Evolutionary conservation across 2,113 vertebrate genomes (phyloP), one percentile per base, ranked within the genome.

Genomic region (Lophochroa leadbeateri): DNA sequence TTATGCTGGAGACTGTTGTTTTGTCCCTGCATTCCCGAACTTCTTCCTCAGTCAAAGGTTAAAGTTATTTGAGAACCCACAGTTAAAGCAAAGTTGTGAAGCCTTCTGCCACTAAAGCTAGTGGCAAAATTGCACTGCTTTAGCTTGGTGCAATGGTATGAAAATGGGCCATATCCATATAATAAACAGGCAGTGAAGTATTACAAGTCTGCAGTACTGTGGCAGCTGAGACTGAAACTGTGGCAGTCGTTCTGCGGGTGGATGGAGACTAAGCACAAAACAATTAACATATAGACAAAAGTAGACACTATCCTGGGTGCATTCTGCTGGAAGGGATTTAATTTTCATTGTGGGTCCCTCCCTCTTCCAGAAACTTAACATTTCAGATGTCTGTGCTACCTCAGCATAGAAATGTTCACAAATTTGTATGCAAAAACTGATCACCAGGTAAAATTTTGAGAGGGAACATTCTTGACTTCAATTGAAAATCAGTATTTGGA

Each of bases 1-100:
- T 84, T 90, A 83, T 74, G 61, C 85, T 94, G 89, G 77, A 94
- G 95, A 90, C 96, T 93, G 95, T 92, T 95, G 85, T 88, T 96
- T 74, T 82, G 64, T 91, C 92, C 97, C 94, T 97, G 93, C 92
- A 52, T 87, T 90, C 90, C 86, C 93, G 75, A 97, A 97, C 65
- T 92, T 81, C 94, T 96, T 97, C 95, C 78, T 93, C 55, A 94
- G 94, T 91, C 81, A 96, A 94, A 96, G 88, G 82, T 88, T 82
- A 88, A 64, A 74, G 50, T 65, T 33, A 71, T 96, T 96, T 90
- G 95, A 96, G 95, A 92, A 96, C 58, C 4, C 18, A 63, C 24
- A 60, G 68, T 33, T 77, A 85, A 80, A 88, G 37, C 17, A 20
- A 76, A 88, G 31, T 43, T 88, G 80, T 68, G 85, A 33, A 58